Percentiles rank a stretch among this genome's conserved stretches.
These are phyloP conservation scores for Halcyon senegalensis DNA, from an alignment of 2,113 vertebrate genomes.

Conservation along the genomic window DNA sequence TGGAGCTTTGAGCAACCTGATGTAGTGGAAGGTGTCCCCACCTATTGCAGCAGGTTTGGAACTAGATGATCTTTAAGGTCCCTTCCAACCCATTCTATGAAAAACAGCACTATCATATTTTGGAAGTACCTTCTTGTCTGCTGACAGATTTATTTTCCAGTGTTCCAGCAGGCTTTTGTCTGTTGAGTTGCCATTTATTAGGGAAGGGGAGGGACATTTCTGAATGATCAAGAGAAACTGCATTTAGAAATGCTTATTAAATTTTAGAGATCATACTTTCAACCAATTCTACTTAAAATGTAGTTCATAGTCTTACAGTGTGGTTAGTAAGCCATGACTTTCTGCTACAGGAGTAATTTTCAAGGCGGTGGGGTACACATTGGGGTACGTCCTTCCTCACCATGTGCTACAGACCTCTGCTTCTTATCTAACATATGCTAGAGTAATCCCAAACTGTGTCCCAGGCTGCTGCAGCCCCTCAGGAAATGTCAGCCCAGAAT, in stretches of 20 bases:
- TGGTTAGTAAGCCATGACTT: background rate
- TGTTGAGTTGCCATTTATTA: background rate
- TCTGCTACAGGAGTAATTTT: background rate
- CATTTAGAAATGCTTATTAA: background rate
- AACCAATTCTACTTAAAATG: background rate
- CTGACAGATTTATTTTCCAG: background rate
- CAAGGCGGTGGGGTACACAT: rapidly evolving
- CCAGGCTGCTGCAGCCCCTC: background rate
- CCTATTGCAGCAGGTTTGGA: background rate
- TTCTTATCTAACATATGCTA: background rate
- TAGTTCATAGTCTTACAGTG: background rate
- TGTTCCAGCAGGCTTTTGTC: background rate
- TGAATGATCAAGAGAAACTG: background rate
- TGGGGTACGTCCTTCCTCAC: background rate
- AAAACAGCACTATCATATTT: background rate
- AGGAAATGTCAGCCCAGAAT: background rate
- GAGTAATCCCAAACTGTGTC: background rate
- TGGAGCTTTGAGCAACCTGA: background rate
- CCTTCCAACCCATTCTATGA: background rate
- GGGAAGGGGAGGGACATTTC: background rate
- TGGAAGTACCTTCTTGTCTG: background rate
- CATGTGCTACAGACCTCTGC: background rate
- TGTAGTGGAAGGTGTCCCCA: background rate
- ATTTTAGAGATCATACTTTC: background rate
- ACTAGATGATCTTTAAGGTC: background rate